Conservation (phyloP, 2,888 invertebrate genomes). For the Philaethria dido region DNA sequence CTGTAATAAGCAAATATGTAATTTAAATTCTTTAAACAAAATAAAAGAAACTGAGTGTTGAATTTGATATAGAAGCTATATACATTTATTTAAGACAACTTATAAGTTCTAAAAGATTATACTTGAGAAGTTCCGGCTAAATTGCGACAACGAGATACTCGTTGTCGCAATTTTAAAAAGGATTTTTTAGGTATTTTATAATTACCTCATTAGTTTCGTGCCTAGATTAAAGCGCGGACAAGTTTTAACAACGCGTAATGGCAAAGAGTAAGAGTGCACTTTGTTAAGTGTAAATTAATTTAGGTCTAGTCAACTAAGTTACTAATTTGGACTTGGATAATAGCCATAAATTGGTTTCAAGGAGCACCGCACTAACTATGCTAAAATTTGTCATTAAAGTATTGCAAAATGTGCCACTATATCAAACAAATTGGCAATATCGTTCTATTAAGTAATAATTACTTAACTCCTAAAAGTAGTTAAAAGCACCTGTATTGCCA, state of each 20-base stretch:
- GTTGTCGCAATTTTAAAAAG: not conserved
- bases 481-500: constrained; percentile 35
- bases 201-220: not conserved
- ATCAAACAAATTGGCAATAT: constrained; percentile 37
- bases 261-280: not conserved
- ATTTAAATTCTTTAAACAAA: not conserved
- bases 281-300: not conserved
- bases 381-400: constrained; percentile 21
- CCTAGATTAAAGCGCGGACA: not conserved
- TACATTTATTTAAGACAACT: not conserved
- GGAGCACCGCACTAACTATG: constrained; percentile 12
- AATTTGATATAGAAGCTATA: not conserved
- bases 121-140: not conserved
- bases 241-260: constrained; percentile 6
- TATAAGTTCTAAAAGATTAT: not conserved
- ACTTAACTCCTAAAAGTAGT: constrained; percentile 35
- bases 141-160: no score
- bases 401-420: constrained; percentile 25
- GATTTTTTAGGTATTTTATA: not conserved
- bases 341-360: constrained; percentile 16
- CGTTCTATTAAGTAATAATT: constrained; percentile 24
- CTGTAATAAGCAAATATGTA: constrained; percentile 64
- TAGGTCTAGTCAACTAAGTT: not conserved
- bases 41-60: not conserved
- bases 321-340: constrained; percentile 8